Conservation (phyloP, 2,797 vertebrate species). For the Coreius guichenoti region DNA sequence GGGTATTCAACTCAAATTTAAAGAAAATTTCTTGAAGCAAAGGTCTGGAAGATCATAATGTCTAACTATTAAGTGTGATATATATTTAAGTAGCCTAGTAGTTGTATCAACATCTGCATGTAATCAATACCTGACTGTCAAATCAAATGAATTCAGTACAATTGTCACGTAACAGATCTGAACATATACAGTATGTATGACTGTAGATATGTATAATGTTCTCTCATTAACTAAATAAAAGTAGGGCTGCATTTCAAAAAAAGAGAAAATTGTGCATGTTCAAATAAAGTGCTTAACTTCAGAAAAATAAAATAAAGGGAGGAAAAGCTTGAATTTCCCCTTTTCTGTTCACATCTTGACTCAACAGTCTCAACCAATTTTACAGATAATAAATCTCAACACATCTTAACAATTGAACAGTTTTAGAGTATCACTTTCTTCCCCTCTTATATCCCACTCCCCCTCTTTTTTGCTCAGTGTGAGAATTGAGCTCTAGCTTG, state of each 20-base stretch:
- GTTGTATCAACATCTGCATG: not conserved
- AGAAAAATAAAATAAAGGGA: not conserved
- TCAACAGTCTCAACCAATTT: not conserved
- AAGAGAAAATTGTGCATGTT: not conserved
- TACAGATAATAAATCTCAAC: not conserved
- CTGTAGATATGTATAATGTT: not conserved
- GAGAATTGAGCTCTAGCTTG: not conserved
- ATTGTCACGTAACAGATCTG: no score
- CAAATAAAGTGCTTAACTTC: not conserved
- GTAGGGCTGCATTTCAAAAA: not conserved
- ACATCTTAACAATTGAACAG: not conserved
- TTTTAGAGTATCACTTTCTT: not conserved
- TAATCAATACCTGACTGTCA: not conserved
- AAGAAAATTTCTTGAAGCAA: not conserved
- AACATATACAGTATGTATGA: no score
- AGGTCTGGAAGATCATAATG: not conserved
- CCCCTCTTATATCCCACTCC: not conserved
- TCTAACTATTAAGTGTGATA: not conserved
- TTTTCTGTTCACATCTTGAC: not conserved
- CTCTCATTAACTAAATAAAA: not conserved
- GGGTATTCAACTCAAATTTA: no score
- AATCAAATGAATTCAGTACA: not conserved
- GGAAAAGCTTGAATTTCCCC: not conserved
- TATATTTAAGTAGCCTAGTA: slow-evolving; percentile 8
- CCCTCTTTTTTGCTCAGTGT: slow-evolving; percentile 12